Conservation (phyloP, 2,797 vertebrate genomes). For the Hipposideros larvatus region DNA sequence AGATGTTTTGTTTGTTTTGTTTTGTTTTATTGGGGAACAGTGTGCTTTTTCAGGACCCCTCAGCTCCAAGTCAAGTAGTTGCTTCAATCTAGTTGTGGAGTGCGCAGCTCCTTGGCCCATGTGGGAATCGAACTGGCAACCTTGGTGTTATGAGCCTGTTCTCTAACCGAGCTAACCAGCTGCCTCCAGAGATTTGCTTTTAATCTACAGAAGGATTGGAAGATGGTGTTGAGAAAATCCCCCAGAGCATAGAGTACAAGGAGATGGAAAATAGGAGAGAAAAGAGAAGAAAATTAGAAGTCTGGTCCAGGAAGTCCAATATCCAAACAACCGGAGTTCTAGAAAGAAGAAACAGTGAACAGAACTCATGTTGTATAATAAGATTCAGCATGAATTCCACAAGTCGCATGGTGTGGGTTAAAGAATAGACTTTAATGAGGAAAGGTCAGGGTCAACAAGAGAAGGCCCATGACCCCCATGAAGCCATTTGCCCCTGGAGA, state of each 20-base stretch:
- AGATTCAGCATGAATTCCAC: not conserved
- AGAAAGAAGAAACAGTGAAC: not conserved
- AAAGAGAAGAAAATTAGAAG: constrained; percentile 22
- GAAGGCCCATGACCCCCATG: not conserved
- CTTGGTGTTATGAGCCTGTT: too few species aligned
- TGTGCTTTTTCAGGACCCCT: too few species aligned
- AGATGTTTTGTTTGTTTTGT: not conserved
- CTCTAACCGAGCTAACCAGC: too few species aligned
- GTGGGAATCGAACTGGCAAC: too few species aligned
- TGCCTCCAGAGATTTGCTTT: not conserved
- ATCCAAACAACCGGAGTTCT: not conserved
- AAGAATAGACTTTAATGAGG: not conserved
- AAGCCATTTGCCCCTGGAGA: not conserved
- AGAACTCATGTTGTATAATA: not conserved
- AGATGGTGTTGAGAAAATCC: not conserved
- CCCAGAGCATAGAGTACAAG: not conserved
- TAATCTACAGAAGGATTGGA: not conserved
- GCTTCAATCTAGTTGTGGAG: too few species aligned
- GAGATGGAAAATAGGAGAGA: not conserved
- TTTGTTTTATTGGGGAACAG: too few species aligned
- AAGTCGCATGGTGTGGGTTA: not conserved
- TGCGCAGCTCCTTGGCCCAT: too few species aligned
- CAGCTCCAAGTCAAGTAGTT: too few species aligned
- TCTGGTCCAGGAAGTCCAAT: not conserved
- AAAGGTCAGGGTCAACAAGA: not conserved